Evolutionary conservation across 2,888 invertebrate species (phyloP).

Genomic region (Matsumyia berberina): DNA sequence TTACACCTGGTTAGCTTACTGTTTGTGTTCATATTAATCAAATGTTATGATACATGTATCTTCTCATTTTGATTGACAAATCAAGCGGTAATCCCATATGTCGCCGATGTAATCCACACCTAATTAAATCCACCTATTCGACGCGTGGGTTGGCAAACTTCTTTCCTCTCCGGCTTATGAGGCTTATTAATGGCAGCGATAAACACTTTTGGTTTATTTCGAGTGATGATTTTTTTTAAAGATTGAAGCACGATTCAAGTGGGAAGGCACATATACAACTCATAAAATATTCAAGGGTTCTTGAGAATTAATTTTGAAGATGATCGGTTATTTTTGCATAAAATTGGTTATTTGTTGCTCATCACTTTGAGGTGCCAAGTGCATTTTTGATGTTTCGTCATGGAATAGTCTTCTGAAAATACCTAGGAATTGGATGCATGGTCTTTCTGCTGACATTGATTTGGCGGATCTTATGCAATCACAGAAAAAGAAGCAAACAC

Average conservation of each 20-base stretch:
- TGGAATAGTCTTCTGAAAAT: too few species aligned
- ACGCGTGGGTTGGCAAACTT: slow-evolving; percentile 22
- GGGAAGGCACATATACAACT: slow-evolving; percentile 7
- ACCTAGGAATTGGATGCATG: too few species aligned
- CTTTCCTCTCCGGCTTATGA: slow-evolving; percentile 4
- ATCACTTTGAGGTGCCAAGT: too few species aligned
- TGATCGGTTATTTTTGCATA: not conserved
- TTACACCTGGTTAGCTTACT: too few species aligned
- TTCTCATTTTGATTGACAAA: not conserved
- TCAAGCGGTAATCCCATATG: slow-evolving; percentile 6
- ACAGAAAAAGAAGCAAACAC: too few species aligned
- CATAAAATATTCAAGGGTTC: slow-evolving; percentile 31
- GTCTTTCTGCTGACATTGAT: too few species aligned
- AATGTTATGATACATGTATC: too few species aligned
- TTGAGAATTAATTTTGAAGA: slow-evolving; percentile 21
- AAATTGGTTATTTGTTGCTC: not conserved
- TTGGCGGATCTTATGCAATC: too few species aligned
- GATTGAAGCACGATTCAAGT: slow-evolving; percentile 21
- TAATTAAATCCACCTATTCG: not conserved
- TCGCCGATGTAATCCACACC: slow-evolving; percentile 10
- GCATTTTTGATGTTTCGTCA: too few species aligned
- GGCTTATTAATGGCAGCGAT: slow-evolving; percentile 12
- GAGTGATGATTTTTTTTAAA: not conserved
- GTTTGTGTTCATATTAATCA: too few species aligned
- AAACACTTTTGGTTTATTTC: slow-evolving; percentile 22